Percentiles rank a stretch among this genome's conserved stretches.
Conservation (phyloP, 2,888 invertebrate species). For the Papilio demoleus region DNA sequence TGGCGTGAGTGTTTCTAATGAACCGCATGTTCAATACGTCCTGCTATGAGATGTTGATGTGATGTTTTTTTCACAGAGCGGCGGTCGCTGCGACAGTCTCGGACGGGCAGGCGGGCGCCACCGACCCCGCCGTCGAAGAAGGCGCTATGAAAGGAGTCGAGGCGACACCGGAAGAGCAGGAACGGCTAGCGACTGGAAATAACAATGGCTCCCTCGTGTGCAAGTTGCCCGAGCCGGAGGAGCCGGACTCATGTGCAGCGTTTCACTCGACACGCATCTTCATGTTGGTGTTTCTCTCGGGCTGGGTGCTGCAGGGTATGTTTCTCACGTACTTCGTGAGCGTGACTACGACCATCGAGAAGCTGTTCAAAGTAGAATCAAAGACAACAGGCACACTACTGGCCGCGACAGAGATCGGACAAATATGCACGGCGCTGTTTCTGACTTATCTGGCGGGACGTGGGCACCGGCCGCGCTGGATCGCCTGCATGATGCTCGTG, state of each 20-base stretch:
- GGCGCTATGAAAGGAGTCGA: slow-evolving; percentile 80
- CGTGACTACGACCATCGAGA: slow-evolving; percentile 96
- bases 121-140: slow-evolving; percentile 70
- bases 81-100: slow-evolving; percentile 64
- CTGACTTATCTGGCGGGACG: slow-evolving; percentile 95
- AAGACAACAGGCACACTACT: slow-evolving; percentile 95
- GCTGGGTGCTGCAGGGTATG: slow-evolving; percentile 95
- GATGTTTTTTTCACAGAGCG: slow-evolving; percentile 72
- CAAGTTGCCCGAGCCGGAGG: slow-evolving; percentile 85
- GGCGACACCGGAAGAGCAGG: slow-evolving; percentile 79
- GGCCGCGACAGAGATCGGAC: slow-evolving; percentile 96
- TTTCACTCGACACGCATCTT: slow-evolving; percentile 95
- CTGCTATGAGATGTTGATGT: slow-evolving; percentile 41
- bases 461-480: slow-evolving; percentile 96
- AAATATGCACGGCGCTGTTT: slow-evolving; percentile 94
- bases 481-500: slow-evolving; percentile 95
- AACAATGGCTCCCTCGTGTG: slow-evolving; percentile 91
- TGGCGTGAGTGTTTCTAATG: slow-evolving; percentile 69
- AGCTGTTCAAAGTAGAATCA: slow-evolving; percentile 95
- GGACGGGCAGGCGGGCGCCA: slow-evolving; percentile 70
- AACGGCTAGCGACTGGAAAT: slow-evolving; percentile 78
- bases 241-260: slow-evolving; percentile 85
- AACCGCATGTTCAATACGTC: slow-evolving; percentile 29
- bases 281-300: slow-evolving; percentile 93
- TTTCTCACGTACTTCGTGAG: slow-evolving; percentile 97